Conservation (phyloP, 2,888 invertebrate genomes). For the Ernsta delagoae region DNA sequence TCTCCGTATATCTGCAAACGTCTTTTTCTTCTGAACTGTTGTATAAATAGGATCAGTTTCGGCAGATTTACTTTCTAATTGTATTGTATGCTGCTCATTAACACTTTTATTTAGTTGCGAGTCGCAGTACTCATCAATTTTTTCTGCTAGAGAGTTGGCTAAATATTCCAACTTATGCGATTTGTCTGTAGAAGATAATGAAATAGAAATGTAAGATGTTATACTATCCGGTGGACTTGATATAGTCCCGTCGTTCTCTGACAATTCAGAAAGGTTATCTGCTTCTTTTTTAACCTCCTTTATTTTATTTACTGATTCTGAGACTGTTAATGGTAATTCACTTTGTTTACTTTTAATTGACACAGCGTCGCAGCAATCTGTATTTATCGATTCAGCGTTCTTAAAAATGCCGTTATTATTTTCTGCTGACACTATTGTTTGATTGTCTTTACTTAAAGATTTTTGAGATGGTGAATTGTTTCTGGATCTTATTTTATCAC, state of each 20-base stretch:
- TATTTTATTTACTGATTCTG: constrained; percentile 40
- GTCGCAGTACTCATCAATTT: constrained; percentile 82
- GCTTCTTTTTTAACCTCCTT: constrained; percentile 52
- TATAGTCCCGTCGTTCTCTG: constrained; percentile 79
- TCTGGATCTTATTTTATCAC: constrained; percentile 66
- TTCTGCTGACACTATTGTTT: constrained; percentile 66
- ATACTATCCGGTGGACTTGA: constrained; percentile 80
- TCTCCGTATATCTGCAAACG: constrained; percentile 80
- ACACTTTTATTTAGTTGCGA: constrained; percentile 71
- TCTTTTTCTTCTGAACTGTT: constrained; percentile 79
- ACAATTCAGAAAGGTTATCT: constrained; percentile 68
- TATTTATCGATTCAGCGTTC: constrained; percentile 47
- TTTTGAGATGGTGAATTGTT: constrained; percentile 71
- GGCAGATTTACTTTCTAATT: constrained; percentile 57
- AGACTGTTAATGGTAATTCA: constrained; percentile 47
- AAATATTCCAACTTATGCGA: constrained; percentile 80
- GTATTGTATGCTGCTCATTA: constrained; percentile 57
- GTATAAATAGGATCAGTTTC: constrained; percentile 75
- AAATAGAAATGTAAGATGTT: constrained; percentile 81
- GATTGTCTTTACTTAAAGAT: constrained; percentile 75
- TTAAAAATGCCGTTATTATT: constrained; percentile 47
- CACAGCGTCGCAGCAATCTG: constrained; percentile 62
- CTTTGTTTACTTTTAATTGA: constrained; percentile 57
- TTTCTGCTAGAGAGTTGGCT: constrained; percentile 80
- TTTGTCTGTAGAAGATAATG: constrained; percentile 76